Evolutionary conservation across 2,797 vertebrate species (phyloP).

Genomic region (Mus minutoides): DNA sequence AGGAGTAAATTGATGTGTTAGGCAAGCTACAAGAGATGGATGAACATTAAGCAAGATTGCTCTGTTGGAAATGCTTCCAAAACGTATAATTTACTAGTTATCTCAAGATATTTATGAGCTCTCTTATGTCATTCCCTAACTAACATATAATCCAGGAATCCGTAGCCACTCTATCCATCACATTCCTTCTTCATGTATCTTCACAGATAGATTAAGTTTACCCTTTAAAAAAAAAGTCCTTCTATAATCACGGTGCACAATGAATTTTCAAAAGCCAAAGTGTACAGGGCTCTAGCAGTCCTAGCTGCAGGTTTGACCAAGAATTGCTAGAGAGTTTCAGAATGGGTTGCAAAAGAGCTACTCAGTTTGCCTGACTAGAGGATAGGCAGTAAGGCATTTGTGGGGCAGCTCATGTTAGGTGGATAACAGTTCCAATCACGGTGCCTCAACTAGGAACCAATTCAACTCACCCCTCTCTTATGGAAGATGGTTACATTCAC

Average conservation of each 20-base stretch:
- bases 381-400: not conserved
- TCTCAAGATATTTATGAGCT: constrained; percentile 69
- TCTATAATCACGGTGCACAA: constrained; percentile 2
- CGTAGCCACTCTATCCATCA: constrained; percentile 65
- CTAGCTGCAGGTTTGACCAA: not conserved
- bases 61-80: constrained; percentile 53
- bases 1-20: constrained; percentile 38
- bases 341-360: not conserved
- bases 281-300: not conserved
- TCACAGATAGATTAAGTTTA: constrained; percentile 41
- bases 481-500: not conserved
- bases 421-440: not conserved
- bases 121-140: constrained; percentile 65
- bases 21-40: constrained; percentile 18
- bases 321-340: not conserved
- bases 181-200: not conserved
- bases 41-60: constrained; percentile 51
- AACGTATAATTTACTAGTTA: constrained; percentile 38
- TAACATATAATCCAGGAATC: constrained; percentile 52
- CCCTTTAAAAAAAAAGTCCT: not conserved
- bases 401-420: not conserved
- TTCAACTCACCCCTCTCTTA: not conserved
- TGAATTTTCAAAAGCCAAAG: constrained; percentile 36
- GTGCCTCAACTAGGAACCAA: not conserved
- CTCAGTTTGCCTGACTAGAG: not conserved